Evolutionary conservation across 2,113 vertebrate species (phyloP), one percentile per base, ranked within the genome.

Genomic region (Potamarius usumacintae): DNA sequence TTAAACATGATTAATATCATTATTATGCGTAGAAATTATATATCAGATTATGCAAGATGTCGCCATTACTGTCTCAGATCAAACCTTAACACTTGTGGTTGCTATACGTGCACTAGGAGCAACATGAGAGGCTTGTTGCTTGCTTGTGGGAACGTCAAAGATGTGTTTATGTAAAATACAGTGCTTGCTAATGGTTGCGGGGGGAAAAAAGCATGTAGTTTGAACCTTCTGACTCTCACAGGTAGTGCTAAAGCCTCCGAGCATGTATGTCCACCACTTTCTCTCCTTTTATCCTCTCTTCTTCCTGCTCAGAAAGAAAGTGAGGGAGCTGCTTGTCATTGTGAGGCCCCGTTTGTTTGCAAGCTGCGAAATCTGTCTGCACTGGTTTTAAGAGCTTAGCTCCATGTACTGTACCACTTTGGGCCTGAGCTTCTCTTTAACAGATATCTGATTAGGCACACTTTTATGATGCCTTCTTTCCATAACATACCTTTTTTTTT

Each of bases 201-300:
- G 1, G n/a, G n/a, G 53, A n/a, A 15, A 42, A 42, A 42, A 42
- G 42, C 72, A 34, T 71, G 67, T 34, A 15, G 6, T 30, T 69
- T 15, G n/a, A 71, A 72, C 69, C 42, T 42, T 42, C 42, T 42
- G 42, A 42, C 42, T 42, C 42, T 42, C 42, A 42, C 42, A 42
- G 42, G 42, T 42, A 42, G 42, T 4, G 42, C 42, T 42, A 92
- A 94, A 94, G 91, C 93, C 91, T 92, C 53, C 53, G 83, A 90
- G 85, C 50, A 63, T 60, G 89, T 92, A 90, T 92, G 86, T 89
- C 91, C 89, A 90, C 88, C 87, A 85, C 92, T 87, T 87, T 88
- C 87, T 87, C 72, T 86, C 85, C 87, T 88, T 88, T 87, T 83
- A 78, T 80, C 87, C 89, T 90, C 85, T 81, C 71, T 30, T 17